Conservation (phyloP, 30 jellyfish, hydroid and myxozoan genomes). For the Nemopilema nomurai region DNA sequence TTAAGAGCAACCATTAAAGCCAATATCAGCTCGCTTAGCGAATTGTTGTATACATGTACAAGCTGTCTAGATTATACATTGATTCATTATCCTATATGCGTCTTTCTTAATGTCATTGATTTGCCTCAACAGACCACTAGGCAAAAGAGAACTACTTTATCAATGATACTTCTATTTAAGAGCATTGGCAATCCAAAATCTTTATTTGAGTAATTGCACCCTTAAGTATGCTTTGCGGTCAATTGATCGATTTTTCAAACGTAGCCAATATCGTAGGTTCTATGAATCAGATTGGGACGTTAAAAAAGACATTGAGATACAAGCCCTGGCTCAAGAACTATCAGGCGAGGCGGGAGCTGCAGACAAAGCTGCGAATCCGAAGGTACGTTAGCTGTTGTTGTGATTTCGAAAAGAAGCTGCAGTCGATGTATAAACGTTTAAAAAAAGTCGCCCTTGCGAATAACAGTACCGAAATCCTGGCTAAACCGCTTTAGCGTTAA, state of each 20-base stretch:
- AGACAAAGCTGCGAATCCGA: neutral
- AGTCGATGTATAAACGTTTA: neutral
- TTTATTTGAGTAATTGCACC: neutral
- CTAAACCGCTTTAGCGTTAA: neutral
- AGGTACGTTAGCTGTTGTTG: neutral
- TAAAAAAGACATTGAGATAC: constrained; percentile 5
- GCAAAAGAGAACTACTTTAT: neutral
- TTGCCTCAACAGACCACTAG: neutral
- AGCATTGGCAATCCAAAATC: neutral
- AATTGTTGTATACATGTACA: neutral
- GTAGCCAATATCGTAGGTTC: neutral
- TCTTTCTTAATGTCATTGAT: neutral
- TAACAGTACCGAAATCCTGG: neutral
- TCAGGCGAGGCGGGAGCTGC: neutral
- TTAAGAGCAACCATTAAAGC: neutral
- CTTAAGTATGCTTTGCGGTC: neutral
- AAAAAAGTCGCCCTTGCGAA: neutral
- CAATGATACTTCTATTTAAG: neutral
- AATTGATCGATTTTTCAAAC: neutral
- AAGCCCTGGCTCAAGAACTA: constrained; percentile 3
- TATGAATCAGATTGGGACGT: neutral
- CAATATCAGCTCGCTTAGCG: neutral
- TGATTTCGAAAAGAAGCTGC: neutral
- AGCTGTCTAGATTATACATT: neutral
- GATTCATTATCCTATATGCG: neutral